Evolutionary conservation across 2,888 invertebrate species (phyloP).

Genomic region (Ichneumoninae sp.): DNA sequence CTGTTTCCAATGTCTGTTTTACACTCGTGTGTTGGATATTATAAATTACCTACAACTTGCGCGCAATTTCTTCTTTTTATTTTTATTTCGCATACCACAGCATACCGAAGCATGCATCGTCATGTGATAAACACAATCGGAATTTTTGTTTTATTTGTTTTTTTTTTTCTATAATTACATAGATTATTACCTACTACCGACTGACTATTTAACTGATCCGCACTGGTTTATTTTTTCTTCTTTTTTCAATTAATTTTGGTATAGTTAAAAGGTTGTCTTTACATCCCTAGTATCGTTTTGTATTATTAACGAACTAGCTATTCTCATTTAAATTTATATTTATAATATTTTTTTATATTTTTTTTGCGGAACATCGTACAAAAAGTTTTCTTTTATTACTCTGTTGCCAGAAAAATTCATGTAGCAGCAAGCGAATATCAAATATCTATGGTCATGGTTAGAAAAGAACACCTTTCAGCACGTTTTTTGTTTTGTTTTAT

Average conservation of each 20-base stretch:
- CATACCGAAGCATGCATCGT: conserved; percentile 57
- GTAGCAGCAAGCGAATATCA: conserved; percentile 67
- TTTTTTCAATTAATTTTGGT: conserved; percentile 43
- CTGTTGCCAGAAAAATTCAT: conserved; percentile 65
- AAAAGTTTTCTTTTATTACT: conserved; percentile 64
- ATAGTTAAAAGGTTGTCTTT: conserved; percentile 41
- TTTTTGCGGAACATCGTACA: conserved; percentile 67
- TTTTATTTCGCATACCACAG: conserved; percentile 47
- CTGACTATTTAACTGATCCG: conserved; percentile 34
- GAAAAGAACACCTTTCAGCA: conserved; percentile 65
- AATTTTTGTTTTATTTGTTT: conserved; percentile 25
- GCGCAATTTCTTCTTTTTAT: conserved; percentile 34
- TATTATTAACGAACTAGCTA: conserved; percentile 55
- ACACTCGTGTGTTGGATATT: conserved; percentile 61
- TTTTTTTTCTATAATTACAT: conserved; percentile 59
- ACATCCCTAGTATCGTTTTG: conserved; percentile 37
- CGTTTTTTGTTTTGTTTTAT: conserved; percentile 40
- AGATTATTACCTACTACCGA: conserved; percentile 44
- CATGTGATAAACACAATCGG: conserved; percentile 66
- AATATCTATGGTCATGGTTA: conserved; percentile 66
- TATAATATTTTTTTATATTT: conserved; percentile 40
- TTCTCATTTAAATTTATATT: conserved; percentile 49
- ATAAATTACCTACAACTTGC: conserved; percentile 37
- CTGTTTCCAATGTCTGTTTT: conserved; percentile 57
- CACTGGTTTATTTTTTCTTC: conserved; percentile 24